Conservation (phyloP, 2,113 vertebrate genomes). For the Dicentrarchus labrax region DNA sequence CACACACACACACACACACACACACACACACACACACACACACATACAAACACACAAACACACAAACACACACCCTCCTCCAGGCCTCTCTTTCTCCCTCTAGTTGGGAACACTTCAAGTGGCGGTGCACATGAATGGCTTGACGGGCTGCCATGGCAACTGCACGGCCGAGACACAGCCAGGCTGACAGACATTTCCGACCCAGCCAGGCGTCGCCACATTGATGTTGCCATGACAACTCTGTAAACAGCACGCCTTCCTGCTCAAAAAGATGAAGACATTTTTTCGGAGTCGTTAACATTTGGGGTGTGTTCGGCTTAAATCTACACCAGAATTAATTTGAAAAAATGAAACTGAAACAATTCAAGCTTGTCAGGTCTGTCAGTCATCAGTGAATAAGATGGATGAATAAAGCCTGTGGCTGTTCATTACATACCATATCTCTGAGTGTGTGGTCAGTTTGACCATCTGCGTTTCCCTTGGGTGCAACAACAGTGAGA, state of each 20-base stretch:
- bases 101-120: constrained; percentile 65
- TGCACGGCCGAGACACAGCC: constrained; percentile 62
- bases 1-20: too few species aligned
- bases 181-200: constrained; percentile 73
- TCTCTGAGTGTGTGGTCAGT: constrained; percentile 29
- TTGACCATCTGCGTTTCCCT: constrained; percentile 43
- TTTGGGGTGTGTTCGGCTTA: neutral
- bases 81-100: constrained; percentile 41
- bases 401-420: neutral
- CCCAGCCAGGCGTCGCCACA: constrained; percentile 56
- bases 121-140: constrained; percentile 74
- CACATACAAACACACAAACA: neutral
- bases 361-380: neutral
- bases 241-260: constrained; percentile 68
- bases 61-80: constrained; percentile 44
- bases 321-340: neutral
- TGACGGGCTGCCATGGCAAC: constrained; percentile 76
- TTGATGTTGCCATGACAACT: constrained; percentile 70
- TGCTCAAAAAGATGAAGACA: constrained; percentile 40
- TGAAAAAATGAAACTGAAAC: neutral
- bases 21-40: too few species aligned
- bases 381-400: neutral
- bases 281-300: neutral
- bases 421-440: neutral
- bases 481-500: constrained; percentile 52